These are phyloP conservation scores for Coenonympha glycerion DNA, from an alignment of 2,888 invertebrate species.

Conservation along the genomic window DNA sequence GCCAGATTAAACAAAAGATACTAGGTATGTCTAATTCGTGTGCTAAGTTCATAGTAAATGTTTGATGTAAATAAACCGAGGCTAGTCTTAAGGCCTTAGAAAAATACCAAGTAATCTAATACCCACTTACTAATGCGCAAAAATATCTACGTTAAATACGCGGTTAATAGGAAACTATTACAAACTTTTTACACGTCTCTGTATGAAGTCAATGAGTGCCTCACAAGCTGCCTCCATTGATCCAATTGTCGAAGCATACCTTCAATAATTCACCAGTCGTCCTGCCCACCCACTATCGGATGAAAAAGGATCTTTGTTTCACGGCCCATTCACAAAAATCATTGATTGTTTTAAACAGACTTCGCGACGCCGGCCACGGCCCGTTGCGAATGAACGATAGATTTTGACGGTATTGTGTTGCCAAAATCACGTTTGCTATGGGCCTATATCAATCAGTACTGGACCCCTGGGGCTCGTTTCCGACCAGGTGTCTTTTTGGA, in stretches of 20 bases:
- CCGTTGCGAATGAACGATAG: constrained; percentile 39
- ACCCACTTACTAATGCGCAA: neutral
- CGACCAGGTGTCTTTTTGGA: constrained; percentile 75
- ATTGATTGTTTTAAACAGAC: constrained; percentile 76
- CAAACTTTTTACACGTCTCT: constrained; percentile 15
- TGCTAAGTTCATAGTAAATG: neutral
- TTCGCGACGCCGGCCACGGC: constrained; percentile 59
- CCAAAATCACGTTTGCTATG: constrained; percentile 54
- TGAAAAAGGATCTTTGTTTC: constrained; percentile 63
- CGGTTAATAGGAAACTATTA: too few relatives aligned
- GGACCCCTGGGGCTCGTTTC: constrained; percentile 73
- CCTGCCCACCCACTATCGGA: constrained; percentile 52
- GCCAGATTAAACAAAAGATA: constrained; percentile 10
- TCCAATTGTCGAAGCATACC: constrained; percentile 30
- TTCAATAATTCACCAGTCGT: constrained; percentile 55
- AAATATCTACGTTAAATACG: neutral
- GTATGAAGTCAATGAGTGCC: constrained; percentile 16
- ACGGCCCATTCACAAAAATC: constrained; percentile 66
- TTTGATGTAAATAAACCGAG: neutral
- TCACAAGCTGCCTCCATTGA: constrained; percentile 25
- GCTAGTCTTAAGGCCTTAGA: too few relatives aligned
- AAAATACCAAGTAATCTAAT: too few relatives aligned
- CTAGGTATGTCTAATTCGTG: neutral
- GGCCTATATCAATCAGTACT: constrained; percentile 67
- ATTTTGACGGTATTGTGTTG: constrained; percentile 52